phyloP scores from a whole-genome alignment of 1,140 invertebrate genomes.

The Zophobas atratus region DNA sequence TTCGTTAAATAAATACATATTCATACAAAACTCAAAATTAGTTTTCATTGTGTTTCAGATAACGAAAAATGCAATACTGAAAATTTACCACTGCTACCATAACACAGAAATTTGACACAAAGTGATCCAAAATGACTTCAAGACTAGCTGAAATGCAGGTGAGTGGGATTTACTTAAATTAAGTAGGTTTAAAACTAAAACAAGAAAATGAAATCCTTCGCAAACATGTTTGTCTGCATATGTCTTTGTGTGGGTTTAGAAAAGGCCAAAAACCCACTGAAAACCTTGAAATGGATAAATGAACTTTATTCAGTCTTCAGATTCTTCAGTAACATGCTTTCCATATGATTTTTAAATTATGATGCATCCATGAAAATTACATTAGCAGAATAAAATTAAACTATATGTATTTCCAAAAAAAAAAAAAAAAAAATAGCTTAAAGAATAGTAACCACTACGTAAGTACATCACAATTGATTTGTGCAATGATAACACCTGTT shows the following conservation, averaged over 20 bases:
- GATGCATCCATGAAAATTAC: no score
- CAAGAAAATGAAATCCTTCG: not conserved
- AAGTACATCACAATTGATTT: not conserved
- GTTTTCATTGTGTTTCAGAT: not conserved
- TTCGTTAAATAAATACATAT: no score
- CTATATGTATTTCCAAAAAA: no score
- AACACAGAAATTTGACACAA: not conserved
- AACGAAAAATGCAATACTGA: conserved; percentile 3
- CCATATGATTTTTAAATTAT: no score
- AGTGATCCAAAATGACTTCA: conserved; percentile 63
- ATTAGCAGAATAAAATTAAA: no score
- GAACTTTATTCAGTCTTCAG: not conserved
- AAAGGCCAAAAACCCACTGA: conserved; percentile 1
- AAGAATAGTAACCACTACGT: no score
- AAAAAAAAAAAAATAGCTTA: no score
- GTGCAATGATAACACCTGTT: conserved; percentile 25
- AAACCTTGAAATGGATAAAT: not conserved
- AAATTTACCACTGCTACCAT: no score
- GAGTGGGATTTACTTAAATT: conserved; percentile 54
- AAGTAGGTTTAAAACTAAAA: not conserved
- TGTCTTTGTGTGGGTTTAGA: not conserved
- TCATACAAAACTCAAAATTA: no score
- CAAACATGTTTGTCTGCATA: not conserved
- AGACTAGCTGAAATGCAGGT: conserved; percentile 74
- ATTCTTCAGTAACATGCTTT: no score